Evolutionary conservation across 2,888 invertebrate genomes (phyloP), one percentile per base, ranked within the genome.

Genomic region (Macaria notata): DNA sequence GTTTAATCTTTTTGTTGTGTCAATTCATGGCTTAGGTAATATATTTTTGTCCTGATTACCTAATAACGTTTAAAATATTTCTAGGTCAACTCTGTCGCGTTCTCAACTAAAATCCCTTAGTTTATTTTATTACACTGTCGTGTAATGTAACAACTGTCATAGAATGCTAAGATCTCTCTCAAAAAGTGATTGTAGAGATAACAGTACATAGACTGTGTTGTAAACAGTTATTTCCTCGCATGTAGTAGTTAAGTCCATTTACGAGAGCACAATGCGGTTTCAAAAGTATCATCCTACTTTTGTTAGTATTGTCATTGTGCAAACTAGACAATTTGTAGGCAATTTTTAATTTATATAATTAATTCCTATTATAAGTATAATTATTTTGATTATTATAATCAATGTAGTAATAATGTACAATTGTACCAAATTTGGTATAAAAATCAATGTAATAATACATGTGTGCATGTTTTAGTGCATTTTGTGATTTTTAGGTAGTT

Each of bases 401-500:
- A 78, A 74, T 77, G 75, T 76, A 75, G 74, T 74, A 77, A 78
- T 65, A 79, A 78, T 83, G 82, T 86, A 84, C 83, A 86, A 86
- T 80, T 75, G 80, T 88, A 88, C 88, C 84, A 79, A 81, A 81
- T 75, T 71, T 72, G 88, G 86, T 88, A 88, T 87, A 82, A 88
- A 86, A 89, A 86, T 83, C 78, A 78, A 83, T 81, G 72, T 83
- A 84, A 83, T 83, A 84, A 83, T 86, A 85, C 85, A 87, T 86
- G 80, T 87, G 86, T 91, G 91, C 91, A 91, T 91, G 91, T 91
- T 91, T 91, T 91, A 91, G 90, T 91, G 91, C 91, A 91, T 91
- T 91, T 91, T 91, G 91, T 91, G 90, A 91, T 91, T 89, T 78
- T 84, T 90, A 91, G 88, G 79, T 91, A 91, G 89, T 86, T 85